Percentiles rank a stretch among this genome's conserved stretches.
phyloP scores from a whole-genome alignment of 2,888 invertebrate genomes.

The Caradrina clavipalpis region DNA sequence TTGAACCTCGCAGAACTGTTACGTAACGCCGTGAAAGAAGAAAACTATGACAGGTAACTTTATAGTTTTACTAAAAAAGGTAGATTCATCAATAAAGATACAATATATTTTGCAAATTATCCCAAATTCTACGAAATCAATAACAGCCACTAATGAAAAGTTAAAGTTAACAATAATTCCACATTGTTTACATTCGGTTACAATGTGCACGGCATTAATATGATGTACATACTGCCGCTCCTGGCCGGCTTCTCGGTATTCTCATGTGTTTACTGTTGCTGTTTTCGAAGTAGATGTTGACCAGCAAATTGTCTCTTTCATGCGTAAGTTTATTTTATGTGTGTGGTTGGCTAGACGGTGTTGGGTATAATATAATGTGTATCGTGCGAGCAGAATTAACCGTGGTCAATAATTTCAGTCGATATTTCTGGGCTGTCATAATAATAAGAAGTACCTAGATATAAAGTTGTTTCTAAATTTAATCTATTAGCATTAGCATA shows the following conservation, averaged over 20 bases:
- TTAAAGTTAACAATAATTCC: not conserved
- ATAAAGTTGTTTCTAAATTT: no score
- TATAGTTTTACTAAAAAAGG: not conserved
- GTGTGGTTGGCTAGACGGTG: not conserved
- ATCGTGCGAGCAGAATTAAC: not conserved
- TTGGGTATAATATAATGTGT: not conserved
- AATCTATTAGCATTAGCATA: no score
- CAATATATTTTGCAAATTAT: no score
- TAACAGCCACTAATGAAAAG: not conserved
- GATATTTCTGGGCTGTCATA: not conserved
- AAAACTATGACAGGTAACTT: constrained; percentile 92
- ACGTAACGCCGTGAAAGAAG: constrained; percentile 91
- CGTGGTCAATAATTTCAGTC: not conserved
- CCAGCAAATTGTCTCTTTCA: constrained; percentile 16
- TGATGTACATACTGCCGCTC: constrained; percentile 76
- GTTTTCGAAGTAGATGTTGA: constrained; percentile 50
- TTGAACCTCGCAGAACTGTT: constrained; percentile 91
- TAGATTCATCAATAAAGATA: constrained; percentile 19
- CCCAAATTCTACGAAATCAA: not conserved
- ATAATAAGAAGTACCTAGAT: not conserved
- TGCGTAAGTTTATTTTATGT: constrained; percentile 20
- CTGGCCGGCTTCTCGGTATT: constrained; percentile 71
- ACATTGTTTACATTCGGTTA: constrained; percentile 13
- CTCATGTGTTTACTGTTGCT: constrained; percentile 64
- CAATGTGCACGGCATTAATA: constrained; percentile 50